phyloP scores from a whole-genome alignment of 2,113 vertebrate genomes.

The Stigmatopora argus region DNA sequence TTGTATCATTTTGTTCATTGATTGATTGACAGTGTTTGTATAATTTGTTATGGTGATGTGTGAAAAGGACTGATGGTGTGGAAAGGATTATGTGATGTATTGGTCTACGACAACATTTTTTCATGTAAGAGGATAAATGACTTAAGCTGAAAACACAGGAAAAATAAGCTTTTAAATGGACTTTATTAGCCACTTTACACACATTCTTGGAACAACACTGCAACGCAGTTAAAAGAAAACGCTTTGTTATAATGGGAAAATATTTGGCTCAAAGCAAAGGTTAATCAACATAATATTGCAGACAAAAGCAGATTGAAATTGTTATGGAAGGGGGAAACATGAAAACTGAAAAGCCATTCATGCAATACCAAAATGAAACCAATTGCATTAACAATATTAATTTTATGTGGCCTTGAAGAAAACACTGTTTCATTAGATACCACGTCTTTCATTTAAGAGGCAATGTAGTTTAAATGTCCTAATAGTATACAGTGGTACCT shows the following conservation, averaged over 20 bases:
- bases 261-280: constrained; percentile 34
- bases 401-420: neutral
- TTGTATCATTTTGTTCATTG: neutral
- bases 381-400: neutral
- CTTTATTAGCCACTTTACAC: constrained; percentile 63
- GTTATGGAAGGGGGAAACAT: constrained; percentile 20
- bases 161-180: constrained; percentile 33
- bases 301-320: constrained; percentile 41
- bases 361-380: constrained; percentile 22
- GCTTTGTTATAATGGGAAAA: constrained; percentile 30
- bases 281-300: constrained; percentile 41
- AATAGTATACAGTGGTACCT: no score
- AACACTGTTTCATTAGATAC: neutral
- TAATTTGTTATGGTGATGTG: neutral
- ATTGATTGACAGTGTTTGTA: neutral
- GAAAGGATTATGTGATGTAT: neutral
- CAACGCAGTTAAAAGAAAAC: constrained; percentile 40
- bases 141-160: constrained; percentile 41
- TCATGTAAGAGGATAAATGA: constrained; percentile 25
- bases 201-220: constrained; percentile 45
- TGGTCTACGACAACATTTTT: neutral
- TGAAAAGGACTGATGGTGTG: constrained; percentile 3
- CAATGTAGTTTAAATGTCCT: neutral
- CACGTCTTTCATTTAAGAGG: neutral
- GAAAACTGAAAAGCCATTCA: constrained; percentile 21